Percentiles rank a stretch among this genome's conserved stretches.
Evolutionary conservation across 1,140 invertebrate species (phyloP).

Genomic region (Dreissena rostriformis): DNA sequence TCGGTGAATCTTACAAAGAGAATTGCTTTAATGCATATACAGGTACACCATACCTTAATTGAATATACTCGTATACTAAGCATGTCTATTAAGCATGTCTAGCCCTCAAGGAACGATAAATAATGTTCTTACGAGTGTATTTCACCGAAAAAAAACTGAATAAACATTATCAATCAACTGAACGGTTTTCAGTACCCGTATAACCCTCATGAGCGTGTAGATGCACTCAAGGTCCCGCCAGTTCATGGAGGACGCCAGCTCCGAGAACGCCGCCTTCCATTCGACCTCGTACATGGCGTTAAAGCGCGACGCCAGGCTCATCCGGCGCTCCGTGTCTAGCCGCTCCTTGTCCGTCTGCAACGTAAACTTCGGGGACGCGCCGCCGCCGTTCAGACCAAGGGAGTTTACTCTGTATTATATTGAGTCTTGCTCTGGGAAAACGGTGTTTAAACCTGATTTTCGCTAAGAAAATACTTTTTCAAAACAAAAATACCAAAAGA

Average conservation of each 20-base stretch:
- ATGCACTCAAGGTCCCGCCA: constrained; percentile 31
- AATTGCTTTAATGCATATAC: too few species aligned
- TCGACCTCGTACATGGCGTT: constrained; percentile 33
- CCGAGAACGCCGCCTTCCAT: constrained; percentile 30
- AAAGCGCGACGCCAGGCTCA: constrained; percentile 20
- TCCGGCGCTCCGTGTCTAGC: constrained; percentile 12
- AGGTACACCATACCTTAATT: too few species aligned
- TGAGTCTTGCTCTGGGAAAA: neutral
- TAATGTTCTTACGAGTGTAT: too few species aligned
- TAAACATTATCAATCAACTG: too few species aligned
- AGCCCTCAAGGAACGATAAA: too few species aligned
- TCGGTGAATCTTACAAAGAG: too few species aligned
- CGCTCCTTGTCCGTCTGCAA: constrained; percentile 34
- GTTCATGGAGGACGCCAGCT: constrained; percentile 2
- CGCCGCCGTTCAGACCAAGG: neutral
- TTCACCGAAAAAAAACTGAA: too few species aligned
- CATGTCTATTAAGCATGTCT: too few species aligned
- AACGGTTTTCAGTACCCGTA: constrained; percentile 8
- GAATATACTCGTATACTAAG: too few species aligned
- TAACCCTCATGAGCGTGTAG: constrained; percentile 45
- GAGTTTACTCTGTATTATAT: constrained; percentile 21
- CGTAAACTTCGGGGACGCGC: constrained; percentile 4
- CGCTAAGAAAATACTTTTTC: too few species aligned
- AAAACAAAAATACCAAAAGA: too few species aligned
- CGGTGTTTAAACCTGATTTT: too few species aligned